phyloP scores from a whole-genome alignment of 2,797 vertebrate genomes.

The Takifugu ocellatus region DNA sequence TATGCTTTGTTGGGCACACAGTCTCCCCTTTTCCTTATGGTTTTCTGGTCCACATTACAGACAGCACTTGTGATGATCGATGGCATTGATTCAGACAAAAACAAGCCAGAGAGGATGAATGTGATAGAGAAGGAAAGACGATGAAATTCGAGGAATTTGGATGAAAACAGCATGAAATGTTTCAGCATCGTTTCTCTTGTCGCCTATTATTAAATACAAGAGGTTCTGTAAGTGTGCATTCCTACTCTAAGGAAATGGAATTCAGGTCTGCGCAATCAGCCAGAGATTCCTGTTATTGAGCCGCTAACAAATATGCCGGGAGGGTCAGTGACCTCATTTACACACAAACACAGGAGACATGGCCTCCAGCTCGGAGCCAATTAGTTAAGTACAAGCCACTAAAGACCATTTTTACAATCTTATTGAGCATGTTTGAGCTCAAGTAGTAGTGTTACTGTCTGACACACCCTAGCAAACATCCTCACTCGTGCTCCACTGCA shows the following conservation, averaged over 20 bases:
- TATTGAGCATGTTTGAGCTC: constrained; percentile 11
- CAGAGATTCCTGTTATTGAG: constrained; percentile 69
- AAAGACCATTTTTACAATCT: constrained; percentile 23
- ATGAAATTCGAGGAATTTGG: neutral
- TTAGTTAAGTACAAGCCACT: constrained; percentile 4
- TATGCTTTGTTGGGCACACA: constrained; percentile 64
- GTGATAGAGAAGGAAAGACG: no score
- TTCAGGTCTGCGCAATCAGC: constrained; percentile 56
- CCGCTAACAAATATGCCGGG: constrained; percentile 55
- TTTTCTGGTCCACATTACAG: constrained; percentile 18
- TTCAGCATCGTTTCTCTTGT: constrained; percentile 8
- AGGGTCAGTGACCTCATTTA: constrained; percentile 44
- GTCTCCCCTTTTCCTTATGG: constrained; percentile 27
- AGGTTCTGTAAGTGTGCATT: constrained; percentile 41
- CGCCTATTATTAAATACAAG: constrained; percentile 2
- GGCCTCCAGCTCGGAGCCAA: neutral
- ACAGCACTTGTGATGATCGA: constrained; percentile 39
- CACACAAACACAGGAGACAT: constrained; percentile 37
- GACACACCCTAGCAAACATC: constrained; percentile 35
- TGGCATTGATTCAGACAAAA: constrained; percentile 17
- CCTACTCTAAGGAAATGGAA: constrained; percentile 60
- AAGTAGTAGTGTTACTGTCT: constrained; percentile 29
- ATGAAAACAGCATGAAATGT: neutral
- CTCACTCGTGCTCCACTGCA: constrained; percentile 20
- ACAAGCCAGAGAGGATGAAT: neutral